Evolutionary conservation across 2,888 invertebrate species (phyloP), one percentile per base, ranked within the genome.

Genomic region (Cosmopolites sordidus): DNA sequence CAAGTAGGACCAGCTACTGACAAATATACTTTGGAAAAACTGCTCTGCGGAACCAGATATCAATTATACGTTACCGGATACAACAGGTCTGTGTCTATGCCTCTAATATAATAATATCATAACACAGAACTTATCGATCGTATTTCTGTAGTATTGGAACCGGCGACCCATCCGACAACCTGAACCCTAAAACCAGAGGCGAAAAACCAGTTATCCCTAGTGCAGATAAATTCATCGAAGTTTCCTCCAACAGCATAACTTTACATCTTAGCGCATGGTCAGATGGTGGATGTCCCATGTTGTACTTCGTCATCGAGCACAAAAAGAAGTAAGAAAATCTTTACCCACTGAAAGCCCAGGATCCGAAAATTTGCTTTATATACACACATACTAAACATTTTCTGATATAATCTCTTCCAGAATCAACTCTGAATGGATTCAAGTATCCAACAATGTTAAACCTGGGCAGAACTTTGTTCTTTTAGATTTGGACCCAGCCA

Each of bases 221-320:
- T 71, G 93, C 93, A 51, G 85, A 87, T 2, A 85, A 91, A 71
- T 91, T 96, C 73, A 88, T 97, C 71, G 90, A 92, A 70, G 90
- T 92, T 1, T 92, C 92, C 17, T 89, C 92, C n/a, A 92, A 92
- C 59, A 93, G 92, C 62, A 91, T 95, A 45, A 91, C 91, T 1
- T 79, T 97, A 59, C 93, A 94, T 70, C 82, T 97, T 63, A 89
- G 86, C 67, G 88, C 94, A 58, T 97, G 96, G 96, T 86, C 88
- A 54, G 92, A 92, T 72, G 93, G 94, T 49, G 94, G 95, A 55
- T 97, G 96, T 71, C 91, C 93, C 14, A 94, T 97, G 89, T 82
- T 89, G 59, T 92, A 93, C 72, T 96, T 94, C 73, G 93, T 95
- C 58, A 91, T 96, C 44, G 93, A 94, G 75, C 91, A 94, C 71